Percentiles rank a stretch among this genome's conserved stretches.
These are phyloP conservation scores for Torymus tubicola DNA, from an alignment of 2,888 invertebrate genomes.

Conservation along the genomic window DNA sequence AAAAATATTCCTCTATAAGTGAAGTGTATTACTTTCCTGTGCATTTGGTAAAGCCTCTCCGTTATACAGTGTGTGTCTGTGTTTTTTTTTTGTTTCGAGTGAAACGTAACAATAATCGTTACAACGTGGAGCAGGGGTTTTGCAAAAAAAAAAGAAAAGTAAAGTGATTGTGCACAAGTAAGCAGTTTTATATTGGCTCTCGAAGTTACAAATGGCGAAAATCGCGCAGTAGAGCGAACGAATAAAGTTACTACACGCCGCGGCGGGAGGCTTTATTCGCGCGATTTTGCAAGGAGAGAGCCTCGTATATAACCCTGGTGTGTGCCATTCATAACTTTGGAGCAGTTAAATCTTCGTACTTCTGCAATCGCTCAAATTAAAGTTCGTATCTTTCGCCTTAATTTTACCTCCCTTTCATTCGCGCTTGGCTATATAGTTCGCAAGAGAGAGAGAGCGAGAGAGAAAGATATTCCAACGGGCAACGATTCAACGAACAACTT, in stretches of 20 bases:
- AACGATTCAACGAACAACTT: too few relatives aligned
- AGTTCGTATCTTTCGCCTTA: not conserved
- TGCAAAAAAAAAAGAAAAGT: not conserved
- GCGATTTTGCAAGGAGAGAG: not conserved
- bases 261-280: not conserved
- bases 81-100: not conserved
- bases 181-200: too few relatives aligned
- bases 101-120: too few relatives aligned
- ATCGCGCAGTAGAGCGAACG: too few relatives aligned
- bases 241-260: too few relatives aligned
- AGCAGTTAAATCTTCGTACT: not conserved
- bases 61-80: not conserved
- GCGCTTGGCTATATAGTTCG: too few relatives aligned
- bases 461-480: too few relatives aligned
- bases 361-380: constrained; percentile 8
- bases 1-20: too few relatives aligned
- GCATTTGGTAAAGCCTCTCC: too few relatives aligned
- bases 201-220: too few relatives aligned
- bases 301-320: not conserved
- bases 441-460: too few relatives aligned
- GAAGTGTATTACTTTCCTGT: too few relatives aligned
- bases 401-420: not conserved
- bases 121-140: not conserved
- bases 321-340: not conserved
- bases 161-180: not conserved